phyloP scores from a whole-genome alignment of 2,888 invertebrate species.

The Lamellibrachia satsuma region DNA sequence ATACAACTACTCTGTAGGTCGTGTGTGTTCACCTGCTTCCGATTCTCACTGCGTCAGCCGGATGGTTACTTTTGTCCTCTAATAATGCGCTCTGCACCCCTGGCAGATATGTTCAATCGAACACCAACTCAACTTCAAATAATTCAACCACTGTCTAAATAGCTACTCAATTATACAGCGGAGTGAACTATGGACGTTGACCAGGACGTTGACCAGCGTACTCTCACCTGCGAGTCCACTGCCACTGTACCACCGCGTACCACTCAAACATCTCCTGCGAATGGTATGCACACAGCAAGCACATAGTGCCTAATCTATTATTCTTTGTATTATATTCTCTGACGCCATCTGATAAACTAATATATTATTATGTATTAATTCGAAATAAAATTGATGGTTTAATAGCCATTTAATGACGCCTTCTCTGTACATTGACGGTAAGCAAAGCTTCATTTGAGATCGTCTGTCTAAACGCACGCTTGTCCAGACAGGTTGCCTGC shows the following conservation, averaged over 20 bases:
- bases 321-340: too few species aligned
- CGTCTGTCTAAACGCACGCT: too few species aligned
- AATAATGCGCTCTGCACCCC: background rate
- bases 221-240: background rate
- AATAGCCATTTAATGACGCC: too few species aligned
- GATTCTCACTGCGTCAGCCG: background rate
- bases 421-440: too few species aligned
- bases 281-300: too few species aligned
- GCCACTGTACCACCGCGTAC: background rate
- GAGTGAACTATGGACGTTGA: background rate
- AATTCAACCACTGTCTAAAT: background rate
- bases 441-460: too few species aligned
- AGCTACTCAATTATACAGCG: background rate
- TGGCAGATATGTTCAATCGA: background rate
- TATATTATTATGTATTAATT: too few species aligned
- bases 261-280: background rate
- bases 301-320: too few species aligned
- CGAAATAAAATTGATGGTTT: too few species aligned
- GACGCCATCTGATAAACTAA: too few species aligned
- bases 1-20: background rate
- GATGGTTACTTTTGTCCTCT: background rate
- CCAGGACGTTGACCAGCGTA: background rate
- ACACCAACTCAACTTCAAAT: background rate
- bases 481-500: too few species aligned
- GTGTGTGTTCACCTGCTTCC: background rate